Conservation (phyloP, 2,797 vertebrate genomes). For the Uromys caudimaculatus region DNA sequence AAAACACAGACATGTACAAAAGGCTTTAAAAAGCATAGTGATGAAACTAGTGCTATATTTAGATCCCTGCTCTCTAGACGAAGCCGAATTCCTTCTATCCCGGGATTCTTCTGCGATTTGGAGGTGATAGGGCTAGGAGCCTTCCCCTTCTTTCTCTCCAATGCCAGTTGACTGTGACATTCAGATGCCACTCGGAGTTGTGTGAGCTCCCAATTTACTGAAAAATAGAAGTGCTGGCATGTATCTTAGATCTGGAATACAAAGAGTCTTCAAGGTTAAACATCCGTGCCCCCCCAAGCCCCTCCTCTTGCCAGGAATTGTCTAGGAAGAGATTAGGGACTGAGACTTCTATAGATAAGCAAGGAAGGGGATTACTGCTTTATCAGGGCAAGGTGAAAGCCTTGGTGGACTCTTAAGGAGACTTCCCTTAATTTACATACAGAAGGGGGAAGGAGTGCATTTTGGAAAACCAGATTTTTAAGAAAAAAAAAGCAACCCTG, state of each 20-base stretch:
- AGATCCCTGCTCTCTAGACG: conserved; percentile 43
- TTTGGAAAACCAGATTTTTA: not conserved
- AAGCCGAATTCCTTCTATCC: conserved; percentile 32
- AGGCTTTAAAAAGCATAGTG: not conserved
- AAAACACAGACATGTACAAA: not conserved
- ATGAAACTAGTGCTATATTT: conserved; percentile 37
- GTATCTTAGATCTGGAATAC: conserved; percentile 28
- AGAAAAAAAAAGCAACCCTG: not conserved
- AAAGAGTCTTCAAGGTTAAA: conserved; percentile 64
- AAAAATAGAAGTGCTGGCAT: conserved; percentile 25
- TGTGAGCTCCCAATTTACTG: not conserved
- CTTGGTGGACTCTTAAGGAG: not conserved
- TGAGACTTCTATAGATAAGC: not conserved
- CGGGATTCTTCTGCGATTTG: not conserved
- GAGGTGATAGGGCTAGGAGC: not conserved
- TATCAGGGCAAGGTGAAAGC: not conserved
- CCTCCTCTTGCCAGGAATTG: not conserved
- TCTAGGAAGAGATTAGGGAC: not conserved
- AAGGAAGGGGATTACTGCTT: not conserved
- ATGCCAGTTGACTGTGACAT: not conserved
- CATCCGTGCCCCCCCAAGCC: not conserved
- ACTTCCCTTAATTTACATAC: not conserved
- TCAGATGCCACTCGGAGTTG: not conserved
- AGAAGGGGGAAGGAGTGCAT: not conserved
- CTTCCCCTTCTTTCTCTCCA: not conserved